Percentiles rank a stretch among this genome's conserved stretches.
Conservation (phyloP, 1,140 invertebrate species). For the Littorina saxatilis region DNA sequence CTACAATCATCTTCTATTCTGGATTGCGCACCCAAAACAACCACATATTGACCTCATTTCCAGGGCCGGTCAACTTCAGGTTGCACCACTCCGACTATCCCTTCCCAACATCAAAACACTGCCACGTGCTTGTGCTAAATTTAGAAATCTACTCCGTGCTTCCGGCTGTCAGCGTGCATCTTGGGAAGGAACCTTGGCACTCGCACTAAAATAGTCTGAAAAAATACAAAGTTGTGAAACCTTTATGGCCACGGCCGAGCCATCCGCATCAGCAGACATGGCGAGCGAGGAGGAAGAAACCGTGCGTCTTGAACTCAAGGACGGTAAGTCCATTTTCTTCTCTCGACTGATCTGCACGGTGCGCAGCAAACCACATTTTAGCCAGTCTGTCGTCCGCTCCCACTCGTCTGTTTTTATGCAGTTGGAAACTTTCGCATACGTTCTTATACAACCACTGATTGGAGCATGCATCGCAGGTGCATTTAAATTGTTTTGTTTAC, state of each 20-base stretch:
- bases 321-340: neutral
- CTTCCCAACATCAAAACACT: neutral
- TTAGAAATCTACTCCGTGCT: neutral
- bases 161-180: neutral
- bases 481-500: neutral
- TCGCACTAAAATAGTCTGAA: conserved; percentile 12
- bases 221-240: conserved; percentile 8
- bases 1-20: no score
- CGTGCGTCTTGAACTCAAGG: conserved; percentile 2
- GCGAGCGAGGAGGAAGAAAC: conserved; percentile 1
- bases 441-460: neutral
- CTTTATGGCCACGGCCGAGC: conserved; percentile 4
- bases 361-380: neutral
- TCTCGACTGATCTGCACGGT: neutral
- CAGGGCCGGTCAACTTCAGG: no score
- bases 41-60: no score
- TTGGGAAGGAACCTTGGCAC: conserved; percentile 23
- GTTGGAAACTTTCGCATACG: neutral
- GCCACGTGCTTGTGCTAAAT: conserved; percentile 18
- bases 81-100: no score
- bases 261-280: conserved; percentile 6
- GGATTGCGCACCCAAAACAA: no score
- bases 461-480: neutral
- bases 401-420: neutral
- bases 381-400: conserved; percentile 4